Percentiles rank a stretch among this genome's conserved stretches.
Evolutionary conservation across 2,888 invertebrate species (phyloP).

Genomic region (Pyrocoelia pectoralis): DNA sequence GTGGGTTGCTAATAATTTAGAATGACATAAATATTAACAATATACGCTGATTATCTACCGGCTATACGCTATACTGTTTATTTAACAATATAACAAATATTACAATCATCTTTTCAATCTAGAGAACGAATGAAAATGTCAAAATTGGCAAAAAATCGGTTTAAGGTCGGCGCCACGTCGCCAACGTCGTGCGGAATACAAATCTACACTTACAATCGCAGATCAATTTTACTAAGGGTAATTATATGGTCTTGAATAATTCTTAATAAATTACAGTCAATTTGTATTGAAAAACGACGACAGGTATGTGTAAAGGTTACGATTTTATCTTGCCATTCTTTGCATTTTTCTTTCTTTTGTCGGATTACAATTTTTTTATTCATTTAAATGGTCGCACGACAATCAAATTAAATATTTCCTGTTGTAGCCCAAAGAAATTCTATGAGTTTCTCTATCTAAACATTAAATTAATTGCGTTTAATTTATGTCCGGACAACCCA

Average conservation of each 20-base stretch:
- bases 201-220: conserved; percentile 17
- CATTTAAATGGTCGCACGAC: not conserved
- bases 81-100: not conserved
- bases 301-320: conserved; percentile 17
- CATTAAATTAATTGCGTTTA: too few species aligned
- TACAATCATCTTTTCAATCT: not conserved
- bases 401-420: not conserved
- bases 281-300: conserved; percentile 23
- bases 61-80: not conserved
- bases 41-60: not conserved
- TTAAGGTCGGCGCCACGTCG: conserved; percentile 16
- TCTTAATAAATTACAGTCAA: conserved; percentile 33
- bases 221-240: conserved; percentile 22
- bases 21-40: not conserved
- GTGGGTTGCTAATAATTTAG: not conserved
- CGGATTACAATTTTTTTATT: not conserved
- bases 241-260: conserved; percentile 24
- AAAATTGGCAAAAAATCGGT: conserved; percentile 9
- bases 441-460: not conserved
- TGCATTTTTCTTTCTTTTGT: conserved; percentile 3
- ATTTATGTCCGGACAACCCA: too few species aligned
- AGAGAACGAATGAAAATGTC: not conserved
- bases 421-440: not conserved
- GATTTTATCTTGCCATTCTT: conserved; percentile 15
- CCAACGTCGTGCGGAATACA: not conserved